phyloP scores from a whole-genome alignment of 2,113 vertebrate genomes.

The Phalacrocorax carbo region DNA sequence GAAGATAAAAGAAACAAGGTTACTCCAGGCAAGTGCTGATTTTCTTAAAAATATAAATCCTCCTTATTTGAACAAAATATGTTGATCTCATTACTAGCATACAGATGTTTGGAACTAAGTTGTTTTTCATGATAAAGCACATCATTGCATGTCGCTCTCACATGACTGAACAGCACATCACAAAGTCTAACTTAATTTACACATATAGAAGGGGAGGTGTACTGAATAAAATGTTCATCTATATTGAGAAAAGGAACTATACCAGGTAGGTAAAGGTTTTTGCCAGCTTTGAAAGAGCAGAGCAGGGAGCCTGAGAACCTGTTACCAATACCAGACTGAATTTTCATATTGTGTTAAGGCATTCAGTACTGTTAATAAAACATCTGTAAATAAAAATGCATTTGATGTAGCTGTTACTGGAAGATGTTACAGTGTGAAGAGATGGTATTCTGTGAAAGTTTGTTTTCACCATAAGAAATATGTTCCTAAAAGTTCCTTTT shows the following conservation, averaged over 20 bases:
- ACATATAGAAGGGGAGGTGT: accelerated
- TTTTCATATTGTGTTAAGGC: not conserved
- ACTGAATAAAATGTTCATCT: not conserved
- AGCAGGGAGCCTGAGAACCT: not conserved
- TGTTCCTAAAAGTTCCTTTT: not conserved
- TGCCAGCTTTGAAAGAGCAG: not conserved
- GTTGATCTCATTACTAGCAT: not conserved
- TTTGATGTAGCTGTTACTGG: not conserved
- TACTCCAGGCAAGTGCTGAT: conserved; percentile 82
- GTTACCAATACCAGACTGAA: not conserved
- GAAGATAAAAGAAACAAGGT: conserved; percentile 97
- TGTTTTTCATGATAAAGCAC: not conserved
- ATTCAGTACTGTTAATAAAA: not conserved
- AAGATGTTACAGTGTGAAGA: not conserved
- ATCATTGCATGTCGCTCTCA: accelerated
- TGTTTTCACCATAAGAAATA: not conserved
- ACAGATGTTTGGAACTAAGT: not conserved
- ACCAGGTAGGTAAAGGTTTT: not conserved
- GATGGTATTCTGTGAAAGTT: not conserved
- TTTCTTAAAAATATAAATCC: not conserved
- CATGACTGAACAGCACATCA: not conserved
- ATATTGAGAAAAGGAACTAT: not conserved
- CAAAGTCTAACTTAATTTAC: not conserved
- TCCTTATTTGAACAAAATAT: not conserved
- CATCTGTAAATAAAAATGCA: not conserved